Percentiles rank a stretch among this genome's conserved stretches.
Evolutionary conservation across 2,113 vertebrate genomes (phyloP).

Genomic region (Rostratula benghalensis): DNA sequence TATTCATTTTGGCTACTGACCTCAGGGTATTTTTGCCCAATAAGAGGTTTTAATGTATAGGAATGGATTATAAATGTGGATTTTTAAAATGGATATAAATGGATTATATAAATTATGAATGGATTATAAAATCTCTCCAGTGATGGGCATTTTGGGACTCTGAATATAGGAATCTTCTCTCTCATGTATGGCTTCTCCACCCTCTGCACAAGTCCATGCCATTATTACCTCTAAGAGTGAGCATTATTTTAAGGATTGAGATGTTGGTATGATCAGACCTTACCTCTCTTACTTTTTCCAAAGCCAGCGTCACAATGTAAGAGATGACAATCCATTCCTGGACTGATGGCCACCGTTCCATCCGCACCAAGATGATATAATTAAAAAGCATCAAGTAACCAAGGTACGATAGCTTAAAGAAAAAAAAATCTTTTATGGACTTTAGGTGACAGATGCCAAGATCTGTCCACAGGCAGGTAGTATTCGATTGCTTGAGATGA

Average conservation of each 20-base stretch:
- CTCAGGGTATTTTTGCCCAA: neutral
- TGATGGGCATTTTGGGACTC: neutral
- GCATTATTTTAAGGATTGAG: neutral
- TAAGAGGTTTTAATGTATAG: neutral
- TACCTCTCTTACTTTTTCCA: conserved; percentile 97
- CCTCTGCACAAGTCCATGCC: neutral
- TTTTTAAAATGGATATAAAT: too few relatives aligned
- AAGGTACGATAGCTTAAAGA: conserved; percentile 89
- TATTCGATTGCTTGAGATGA: neutral
- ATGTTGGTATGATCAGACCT: neutral
- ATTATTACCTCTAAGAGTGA: neutral
- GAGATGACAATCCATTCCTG: conserved; percentile 97
- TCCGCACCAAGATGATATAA: conserved; percentile 95
- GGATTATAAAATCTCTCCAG: neutral
- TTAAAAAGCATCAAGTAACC: conserved; percentile 95
- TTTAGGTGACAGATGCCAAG: neutral
- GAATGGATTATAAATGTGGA: neutral
- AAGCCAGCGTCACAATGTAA: conserved; percentile 90
- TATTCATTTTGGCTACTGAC: neutral
- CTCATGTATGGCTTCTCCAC: neutral
- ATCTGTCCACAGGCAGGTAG: neutral
- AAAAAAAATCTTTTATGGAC: neutral
- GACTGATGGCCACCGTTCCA: conserved; percentile 91
- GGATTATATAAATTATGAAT: too few relatives aligned
- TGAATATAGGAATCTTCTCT: neutral